Base-by-base conservation (phyloP, 2,113 vertebrate species). In the Eurystomus gularis region DNA sequence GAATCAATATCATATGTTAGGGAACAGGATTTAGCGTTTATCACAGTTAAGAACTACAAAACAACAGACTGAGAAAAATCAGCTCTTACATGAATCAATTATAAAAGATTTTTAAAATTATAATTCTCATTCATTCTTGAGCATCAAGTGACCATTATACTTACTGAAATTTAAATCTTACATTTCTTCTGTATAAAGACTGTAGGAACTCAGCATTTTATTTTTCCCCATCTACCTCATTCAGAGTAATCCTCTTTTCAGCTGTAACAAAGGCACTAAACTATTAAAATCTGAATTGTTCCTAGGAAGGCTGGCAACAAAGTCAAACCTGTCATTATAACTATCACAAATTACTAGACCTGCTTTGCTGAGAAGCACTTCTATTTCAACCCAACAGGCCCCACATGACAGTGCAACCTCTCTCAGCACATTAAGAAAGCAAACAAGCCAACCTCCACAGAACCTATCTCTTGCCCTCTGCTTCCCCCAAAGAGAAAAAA, bases 1-100 rank as follows among this genome's bases (percentile, higher is more conserved):
- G 93, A 97, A 97, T 86, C 95, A 97, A 96, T 49, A 95, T 13
- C 6, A 2, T 28, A 69, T 25, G 44, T 97, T 94, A 98, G 85
- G 70, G 58, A 80, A 78, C 21, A 66, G 31, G 26, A 61, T 75
- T 94, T 78, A 78, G 11, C 17, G 16, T 83, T 76, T 81, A 91
- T 39, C n/a, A 86, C 52, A 86, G 64, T 71, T 90, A 44, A 4
- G 65, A 94, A 77, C 64, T 52, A 84, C 26, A 39, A 73, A 87
- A 88, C 44, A 70, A 68, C 17, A 69, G 37, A 48, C 15, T 76
- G 28, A 94, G 13, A 83, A 88, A 93, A 80, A 75, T 51, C 51
- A 55, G 29, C 28, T 69, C 39, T 87, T 84, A 62, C 11, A 65
- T 0, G 1, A 88, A 92, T 17, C 46, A 78, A 39, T 21, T 71